A percentile compares a stretch with the other conserved stretches of the same genome.
These are phyloP conservation scores for Syrista parreyssii DNA, from an alignment of 2,888 invertebrate genomes.

Conservation along the genomic window DNA sequence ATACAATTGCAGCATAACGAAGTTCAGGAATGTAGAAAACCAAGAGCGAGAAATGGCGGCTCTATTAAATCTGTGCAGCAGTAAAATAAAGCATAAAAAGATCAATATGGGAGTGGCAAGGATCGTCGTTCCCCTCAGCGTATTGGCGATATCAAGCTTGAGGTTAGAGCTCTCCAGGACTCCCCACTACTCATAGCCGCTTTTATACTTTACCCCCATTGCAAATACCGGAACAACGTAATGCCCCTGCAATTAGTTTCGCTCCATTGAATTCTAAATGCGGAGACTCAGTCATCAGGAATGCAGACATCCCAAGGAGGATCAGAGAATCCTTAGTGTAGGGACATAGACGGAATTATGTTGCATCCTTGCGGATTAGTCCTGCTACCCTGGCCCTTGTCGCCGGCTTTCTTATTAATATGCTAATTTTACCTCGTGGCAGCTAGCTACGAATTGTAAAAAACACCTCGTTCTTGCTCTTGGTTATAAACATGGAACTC, in stretches of 20 bases:
- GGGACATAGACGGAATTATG: conserved; percentile 27
- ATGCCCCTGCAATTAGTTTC: conserved; percentile 58
- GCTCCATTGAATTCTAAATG: conserved; percentile 66
- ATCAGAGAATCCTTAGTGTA: conserved; percentile 46
- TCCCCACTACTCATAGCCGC: not conserved
- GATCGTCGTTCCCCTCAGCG: not conserved
- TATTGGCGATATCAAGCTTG: not conserved
- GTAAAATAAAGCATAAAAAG: not conserved
- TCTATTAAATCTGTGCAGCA: not conserved
- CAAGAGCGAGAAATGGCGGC: not conserved
- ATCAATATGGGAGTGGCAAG: not conserved
- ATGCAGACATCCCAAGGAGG: conserved; percentile 54
- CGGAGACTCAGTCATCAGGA: conserved; percentile 62
- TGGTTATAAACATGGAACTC: not conserved
- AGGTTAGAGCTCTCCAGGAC: not conserved
- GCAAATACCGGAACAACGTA: conserved; percentile 14
- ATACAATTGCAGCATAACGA: not conserved
- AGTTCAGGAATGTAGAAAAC: not conserved
- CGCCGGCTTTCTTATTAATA: conserved; percentile 65
- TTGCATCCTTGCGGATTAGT: conserved; percentile 51
- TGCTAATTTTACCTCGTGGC: conserved; percentile 57
- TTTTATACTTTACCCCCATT: not conserved
- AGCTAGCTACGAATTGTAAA: not conserved
- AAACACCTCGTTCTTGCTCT: not conserved
- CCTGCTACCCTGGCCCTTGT: conserved; percentile 64